phyloP scores from a whole-genome alignment of 2,797 vertebrate species.

The Furcifer pardalis region DNA sequence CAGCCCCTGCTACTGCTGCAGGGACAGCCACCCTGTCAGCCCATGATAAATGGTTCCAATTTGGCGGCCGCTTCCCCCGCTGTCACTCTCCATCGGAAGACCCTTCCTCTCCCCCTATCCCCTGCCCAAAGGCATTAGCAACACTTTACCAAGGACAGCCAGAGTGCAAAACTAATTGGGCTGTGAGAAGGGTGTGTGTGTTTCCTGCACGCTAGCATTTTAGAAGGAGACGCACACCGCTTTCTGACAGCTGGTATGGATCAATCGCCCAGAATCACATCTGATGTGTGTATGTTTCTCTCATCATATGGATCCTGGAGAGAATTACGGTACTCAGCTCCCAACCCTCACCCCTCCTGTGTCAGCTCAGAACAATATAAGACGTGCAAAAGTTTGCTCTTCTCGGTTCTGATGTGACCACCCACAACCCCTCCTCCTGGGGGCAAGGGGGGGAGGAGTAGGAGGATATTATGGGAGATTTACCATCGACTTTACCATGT shows the following conservation, averaged over 20 bases:
- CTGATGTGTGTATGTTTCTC: not conserved
- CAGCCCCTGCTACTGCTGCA: not conserved
- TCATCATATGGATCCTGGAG: not conserved
- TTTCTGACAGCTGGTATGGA: too few species aligned
- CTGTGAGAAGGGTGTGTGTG: not conserved
- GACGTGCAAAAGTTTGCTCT: rapidly evolving
- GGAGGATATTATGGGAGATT: not conserved
- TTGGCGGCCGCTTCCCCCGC: conserved; percentile 81
- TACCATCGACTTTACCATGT: too few species aligned
- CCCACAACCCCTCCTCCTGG: too few species aligned
- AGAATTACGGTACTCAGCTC: not conserved
- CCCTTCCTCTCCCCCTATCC: conserved; percentile 54
- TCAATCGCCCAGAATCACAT: too few species aligned
- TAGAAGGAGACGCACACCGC: not conserved
- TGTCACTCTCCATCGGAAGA: conserved; percentile 80
- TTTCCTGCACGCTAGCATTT: not conserved
- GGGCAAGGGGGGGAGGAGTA: too few species aligned
- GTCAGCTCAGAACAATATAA: not conserved
- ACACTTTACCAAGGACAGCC: conserved; percentile 60
- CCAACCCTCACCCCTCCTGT: not conserved
- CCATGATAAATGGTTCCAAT: conserved; percentile 89
- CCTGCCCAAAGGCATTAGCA: conserved; percentile 78
- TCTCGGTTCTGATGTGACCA: not conserved
- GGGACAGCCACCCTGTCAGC: conserved; percentile 75
- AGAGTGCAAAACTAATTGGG: not conserved